Evolutionary conservation across 92 coral and sea anemone genomes (phyloP), one percentile per base, ranked within the genome.

Genomic region (Hydrozoanthus gracilis): DNA sequence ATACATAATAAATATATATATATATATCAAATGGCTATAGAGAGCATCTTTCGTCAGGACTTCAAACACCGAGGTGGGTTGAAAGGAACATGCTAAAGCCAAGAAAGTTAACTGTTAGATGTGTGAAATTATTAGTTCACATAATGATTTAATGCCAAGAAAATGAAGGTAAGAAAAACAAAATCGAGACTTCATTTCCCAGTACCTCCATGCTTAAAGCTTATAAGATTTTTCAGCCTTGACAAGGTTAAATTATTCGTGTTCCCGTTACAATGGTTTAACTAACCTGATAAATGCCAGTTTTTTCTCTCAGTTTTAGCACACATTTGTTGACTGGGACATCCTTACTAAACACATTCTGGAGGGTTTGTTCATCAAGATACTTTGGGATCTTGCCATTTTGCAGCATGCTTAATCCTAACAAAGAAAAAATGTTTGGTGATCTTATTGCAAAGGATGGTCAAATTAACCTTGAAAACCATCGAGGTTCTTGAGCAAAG

Each of bases 341-440:
- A 64, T 8, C 51, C 3, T 82, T 44, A 82, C 86, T 82, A 12
- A 82, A 82, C 2, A 67, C 5, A 8, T 35, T 65, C 17, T 82
- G 60, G 49, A 82, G 86, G 48, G 86, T 82, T 82, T 82, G 47
- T 45, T 82, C 78, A 67, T 82, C 77, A 44, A 67, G 77, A 48
- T 66, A 82, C 51, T 45, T 14, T 1, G 78, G 86, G n/a, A 68
- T 82, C 86, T 82, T 82, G 3, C 86, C 86, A 82, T 82, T 82
- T 5, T 82, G 86, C 18, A 67, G 17, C 68, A 44, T 82, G 18
- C 86, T 82, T 49, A 82, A 82, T 45, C 86, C 86, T 82, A 82
- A 10, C 51, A 49, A 8, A 67, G 18, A 44, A 12, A 18, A 18
- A 79, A 16, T 51, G 39, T 39, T 71, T 10, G 20, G 12, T 71